A percentile compares a stretch with the other conserved stretches of the same genome.
These are phyloP conservation scores for Menura novaehollandiae DNA, from an alignment of 2,113 vertebrate species.

Conservation along the genomic window DNA sequence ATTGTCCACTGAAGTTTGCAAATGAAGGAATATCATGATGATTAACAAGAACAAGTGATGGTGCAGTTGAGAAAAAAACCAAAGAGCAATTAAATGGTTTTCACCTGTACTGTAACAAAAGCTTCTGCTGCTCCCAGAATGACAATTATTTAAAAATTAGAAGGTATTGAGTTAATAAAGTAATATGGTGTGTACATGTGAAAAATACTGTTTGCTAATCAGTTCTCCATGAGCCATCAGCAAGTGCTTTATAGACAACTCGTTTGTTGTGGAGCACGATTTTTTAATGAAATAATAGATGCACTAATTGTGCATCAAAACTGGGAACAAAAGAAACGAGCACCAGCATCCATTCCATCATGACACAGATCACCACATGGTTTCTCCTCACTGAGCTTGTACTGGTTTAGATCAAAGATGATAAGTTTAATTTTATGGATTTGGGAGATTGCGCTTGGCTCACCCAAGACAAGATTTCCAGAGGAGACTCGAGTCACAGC, in stretches of 20 bases:
- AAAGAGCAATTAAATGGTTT: background rate
- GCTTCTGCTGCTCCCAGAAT: background rate
- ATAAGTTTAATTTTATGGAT: background rate
- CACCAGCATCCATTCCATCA: background rate
- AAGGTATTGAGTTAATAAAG: background rate
- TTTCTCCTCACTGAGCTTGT: background rate
- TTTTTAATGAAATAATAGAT: background rate
- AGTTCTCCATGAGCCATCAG: background rate
- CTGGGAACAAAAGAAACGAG: background rate
- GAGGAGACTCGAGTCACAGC: background rate
- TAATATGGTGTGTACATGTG: background rate
- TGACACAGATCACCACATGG: too few species aligned
- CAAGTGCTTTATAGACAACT: background rate
- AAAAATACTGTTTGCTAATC: background rate
- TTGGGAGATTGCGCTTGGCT: background rate
- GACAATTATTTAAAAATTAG: background rate
- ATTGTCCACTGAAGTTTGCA: background rate
- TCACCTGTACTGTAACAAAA: background rate
- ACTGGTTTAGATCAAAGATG: background rate
- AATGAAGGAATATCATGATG: background rate
- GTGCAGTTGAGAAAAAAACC: background rate
- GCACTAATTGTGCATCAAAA: background rate
- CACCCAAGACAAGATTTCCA: background rate
- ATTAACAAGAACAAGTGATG: background rate
- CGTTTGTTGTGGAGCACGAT: background rate